phyloP scores from a whole-genome alignment of 2,113 vertebrate genomes.

The Pantherophis guttatus region DNA sequence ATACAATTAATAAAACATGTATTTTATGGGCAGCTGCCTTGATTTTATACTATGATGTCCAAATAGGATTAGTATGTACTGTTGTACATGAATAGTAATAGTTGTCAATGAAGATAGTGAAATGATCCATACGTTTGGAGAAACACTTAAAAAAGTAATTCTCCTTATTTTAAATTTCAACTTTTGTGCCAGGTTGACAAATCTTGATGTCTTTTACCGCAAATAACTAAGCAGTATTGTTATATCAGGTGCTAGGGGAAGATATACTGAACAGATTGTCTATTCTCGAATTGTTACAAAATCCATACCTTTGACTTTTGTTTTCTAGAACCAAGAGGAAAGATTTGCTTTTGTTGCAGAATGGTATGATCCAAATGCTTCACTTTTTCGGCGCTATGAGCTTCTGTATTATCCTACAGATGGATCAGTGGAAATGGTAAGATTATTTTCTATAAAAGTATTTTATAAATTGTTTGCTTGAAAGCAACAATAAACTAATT shows the following conservation, averaged over 20 bases:
- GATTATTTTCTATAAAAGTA: constrained; percentile 7
- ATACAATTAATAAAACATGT: neutral
- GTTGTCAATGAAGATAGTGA: neutral
- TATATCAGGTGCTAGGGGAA: neutral
- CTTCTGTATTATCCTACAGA: constrained; percentile 90
- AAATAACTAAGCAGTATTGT: neutral
- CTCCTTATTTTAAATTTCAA: neutral
- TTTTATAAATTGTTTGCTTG: neutral
- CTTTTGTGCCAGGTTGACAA: neutral
- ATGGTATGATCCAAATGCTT: constrained; percentile 89
- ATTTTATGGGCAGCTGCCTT: neutral
- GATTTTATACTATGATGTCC: neutral
- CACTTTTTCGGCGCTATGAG: constrained; percentile 86
- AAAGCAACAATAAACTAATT: neutral
- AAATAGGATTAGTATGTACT: neutral
- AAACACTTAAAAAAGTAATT: neutral
- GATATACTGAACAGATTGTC: neutral
- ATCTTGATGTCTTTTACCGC: neutral
- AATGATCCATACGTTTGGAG: neutral
- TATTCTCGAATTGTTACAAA: constrained; percentile 14
- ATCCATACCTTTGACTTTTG: neutral
- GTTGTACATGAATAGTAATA: neutral
- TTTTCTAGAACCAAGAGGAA: constrained; percentile 79
- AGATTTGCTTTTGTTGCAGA: constrained; percentile 88
- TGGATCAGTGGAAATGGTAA: constrained; percentile 92